Evolutionary conservation across 2,113 vertebrate genomes (phyloP), one percentile per base, ranked within the genome.

Genomic region (Pipa parva): DNA sequence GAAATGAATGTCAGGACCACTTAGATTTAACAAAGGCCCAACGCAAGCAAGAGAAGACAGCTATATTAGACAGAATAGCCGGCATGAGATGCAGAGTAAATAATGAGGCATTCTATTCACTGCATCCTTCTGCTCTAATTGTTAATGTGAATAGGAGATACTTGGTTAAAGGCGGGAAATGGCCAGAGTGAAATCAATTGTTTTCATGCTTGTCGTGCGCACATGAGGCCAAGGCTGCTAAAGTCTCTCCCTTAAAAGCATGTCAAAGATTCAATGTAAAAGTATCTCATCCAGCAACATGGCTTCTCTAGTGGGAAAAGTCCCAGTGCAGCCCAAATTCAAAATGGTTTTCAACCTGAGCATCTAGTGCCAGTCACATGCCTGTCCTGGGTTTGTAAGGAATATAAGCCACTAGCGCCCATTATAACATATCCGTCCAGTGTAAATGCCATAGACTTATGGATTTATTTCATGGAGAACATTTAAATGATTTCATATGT

Each of bases 121-220:
- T 57, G 27, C 78, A 69, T 82, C 84, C 75, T 92, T 92, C 90
- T 88, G 90, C 90, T 92, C 90, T 88, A 90, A 81, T 92, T 91
- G 80, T 75, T 78, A 62, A 85, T 79, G 82, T 91, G 88, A 92
- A 92, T 90, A 79, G 87, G 74, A 81, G 79, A 84, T 78, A 82
- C 82, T 86, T 83, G 54, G 62, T 81, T 75, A 75, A 76, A 87
- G 86, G 86, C 78, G 77, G 72, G 84, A 91, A 89, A 78, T 75
- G 75, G 68, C 71, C 81, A 78, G 79, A 79, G 80, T 75, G 74
- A 84, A 85, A 85, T 80, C 80, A 87, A 70, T 86, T 88, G 81
- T 88, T 90, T 87, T 83, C 81, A 57, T 42, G 20, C 20, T 27
- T 61, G 48, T 54, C 60, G 48, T 60, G 52, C 51, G 57, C 52